These are phyloP conservation scores for Microcebus lehilahytsara DNA, from an alignment of 2,113 vertebrate species.

Conservation along the genomic window DNA sequence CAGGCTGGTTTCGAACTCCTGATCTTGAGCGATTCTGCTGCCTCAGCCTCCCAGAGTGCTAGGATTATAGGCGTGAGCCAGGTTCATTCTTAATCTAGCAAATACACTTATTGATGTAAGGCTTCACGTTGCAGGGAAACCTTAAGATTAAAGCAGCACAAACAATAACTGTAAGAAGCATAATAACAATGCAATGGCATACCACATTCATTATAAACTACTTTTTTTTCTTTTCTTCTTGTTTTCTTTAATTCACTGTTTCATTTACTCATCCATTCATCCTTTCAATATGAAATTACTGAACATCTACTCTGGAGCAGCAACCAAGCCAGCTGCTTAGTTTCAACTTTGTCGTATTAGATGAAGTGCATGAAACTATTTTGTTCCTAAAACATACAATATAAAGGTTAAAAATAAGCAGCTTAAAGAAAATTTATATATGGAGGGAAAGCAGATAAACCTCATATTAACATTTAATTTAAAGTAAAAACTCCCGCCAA, in stretches of 20 bases:
- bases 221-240: background rate
- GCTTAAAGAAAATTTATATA: conserved; percentile 72
- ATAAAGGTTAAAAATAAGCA: background rate
- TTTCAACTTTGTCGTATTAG: conserved; percentile 1
- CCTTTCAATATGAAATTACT: background rate
- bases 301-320: background rate
- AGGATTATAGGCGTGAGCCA: too few species aligned
- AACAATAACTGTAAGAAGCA: background rate
- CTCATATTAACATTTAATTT: conserved; percentile 70
- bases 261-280: background rate
- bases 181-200: background rate
- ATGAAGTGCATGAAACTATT: background rate
- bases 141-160: conserved; percentile 60
- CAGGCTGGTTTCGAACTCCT: too few species aligned
- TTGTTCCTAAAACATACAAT: background rate
- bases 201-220: background rate
- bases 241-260: background rate
- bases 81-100: background rate
- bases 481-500: conserved; percentile 66
- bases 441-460: conserved; percentile 70
- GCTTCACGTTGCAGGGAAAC: background rate
- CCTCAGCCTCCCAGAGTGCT: too few species aligned
- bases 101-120: accelerated
- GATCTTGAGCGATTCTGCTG: too few species aligned
- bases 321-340: background rate